phyloP scores from a whole-genome alignment of 2,113 vertebrate genomes.

The Ardeotis arabs region DNA sequence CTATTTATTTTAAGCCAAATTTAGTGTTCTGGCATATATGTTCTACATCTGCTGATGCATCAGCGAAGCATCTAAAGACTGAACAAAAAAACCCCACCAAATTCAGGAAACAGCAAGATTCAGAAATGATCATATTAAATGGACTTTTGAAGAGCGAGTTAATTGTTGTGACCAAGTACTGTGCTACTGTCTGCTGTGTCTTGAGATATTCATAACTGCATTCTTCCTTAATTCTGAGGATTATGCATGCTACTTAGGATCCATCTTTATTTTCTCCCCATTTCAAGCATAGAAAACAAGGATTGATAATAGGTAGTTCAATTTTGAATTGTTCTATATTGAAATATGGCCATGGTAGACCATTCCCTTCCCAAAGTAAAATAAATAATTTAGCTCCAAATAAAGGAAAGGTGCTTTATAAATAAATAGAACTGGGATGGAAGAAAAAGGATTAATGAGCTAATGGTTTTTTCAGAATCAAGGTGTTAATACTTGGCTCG shows the following conservation, averaged over 20 bases:
- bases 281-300: neutral
- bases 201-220: neutral
- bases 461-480: neutral
- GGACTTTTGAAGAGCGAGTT: neutral
- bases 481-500: neutral
- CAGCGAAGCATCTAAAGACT: too few relatives aligned
- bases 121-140: neutral
- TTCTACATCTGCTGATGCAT: neutral
- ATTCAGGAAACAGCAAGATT: neutral
- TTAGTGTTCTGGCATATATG: too few relatives aligned
- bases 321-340: neutral
- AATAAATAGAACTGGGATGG: too few relatives aligned
- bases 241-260: neutral
- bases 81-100: too few relatives aligned
- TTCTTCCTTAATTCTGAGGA: neutral
- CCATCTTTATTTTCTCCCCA: neutral
- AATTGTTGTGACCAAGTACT: neutral
- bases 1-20: too few relatives aligned
- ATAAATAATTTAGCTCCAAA: neutral
- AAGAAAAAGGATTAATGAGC: too few relatives aligned
- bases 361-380: neutral
- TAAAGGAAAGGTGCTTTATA: neutral
- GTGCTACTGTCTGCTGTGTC: too few relatives aligned
- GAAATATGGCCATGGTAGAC: neutral
- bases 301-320: neutral